Base-by-base conservation (phyloP, 2,888 invertebrate genomes). In the Incurvaria masculella region DNA sequence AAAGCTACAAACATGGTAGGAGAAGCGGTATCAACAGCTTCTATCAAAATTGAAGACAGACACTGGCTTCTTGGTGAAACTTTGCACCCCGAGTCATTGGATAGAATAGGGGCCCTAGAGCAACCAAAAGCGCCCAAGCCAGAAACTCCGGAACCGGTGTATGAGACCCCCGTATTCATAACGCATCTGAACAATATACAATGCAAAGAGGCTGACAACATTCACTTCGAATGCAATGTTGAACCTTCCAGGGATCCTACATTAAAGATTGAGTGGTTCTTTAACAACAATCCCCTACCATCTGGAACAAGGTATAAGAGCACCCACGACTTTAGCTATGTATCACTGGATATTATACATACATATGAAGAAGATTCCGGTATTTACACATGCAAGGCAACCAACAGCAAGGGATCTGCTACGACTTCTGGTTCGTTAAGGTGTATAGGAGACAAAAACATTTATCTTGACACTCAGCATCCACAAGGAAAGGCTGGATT, bases 281-380 rank as follows among this genome's bases (percentile, higher is more conserved):
- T 91, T 52, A 96, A 99, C 67, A 96, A 93, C 39, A 88, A 92
- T 64, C 89, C 93, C 11, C 72, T 99, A 49, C 91, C 90, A 55
- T 86, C 85, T 55, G 97, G 94, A 21, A 86, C 96, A 44, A 87
- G 96, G 64, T 97, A 90, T 67, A 93, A 94, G 71, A 89, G 92
- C 21, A 91, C 89, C 16, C 93, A 95, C 63, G 98, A 99, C 68
- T 98, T 99, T 69, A 98, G 98, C 49, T 95, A 91, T 63, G 93
- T 97, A 10, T 88, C 95, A 16, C 79, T 99, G 59, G 96, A 97
- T 63, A 84, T 97, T 53, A 86, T 82, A 48, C 91, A 92, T 56
- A 86, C 90, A 0, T 94, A 95, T 62, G 89, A 91, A 53, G 93
- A 95, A 75, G 95, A 97, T 71, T 94, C 93, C 48, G 97, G 96